phyloP scores from a whole-genome alignment of 2,888 invertebrate genomes.

The Heliothis peltigera region DNA sequence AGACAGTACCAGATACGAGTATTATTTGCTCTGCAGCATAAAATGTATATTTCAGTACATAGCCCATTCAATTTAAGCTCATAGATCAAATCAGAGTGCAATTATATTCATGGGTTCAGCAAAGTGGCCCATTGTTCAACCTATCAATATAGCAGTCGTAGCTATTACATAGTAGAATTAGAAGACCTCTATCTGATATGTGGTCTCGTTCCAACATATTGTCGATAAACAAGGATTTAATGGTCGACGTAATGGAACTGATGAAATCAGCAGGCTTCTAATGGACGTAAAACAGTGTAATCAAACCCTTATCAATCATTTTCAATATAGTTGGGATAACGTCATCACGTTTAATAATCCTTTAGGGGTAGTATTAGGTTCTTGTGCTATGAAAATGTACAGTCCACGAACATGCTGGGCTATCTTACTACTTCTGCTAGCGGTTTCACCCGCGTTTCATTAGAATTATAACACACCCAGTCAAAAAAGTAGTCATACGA shows the following conservation, averaged over 20 bases:
- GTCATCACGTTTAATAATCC: constrained; percentile 16
- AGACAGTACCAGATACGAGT: not conserved
- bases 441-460: too few species aligned
- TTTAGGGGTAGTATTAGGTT: not conserved
- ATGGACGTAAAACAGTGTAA: constrained; percentile 26
- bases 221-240: constrained; percentile 25
- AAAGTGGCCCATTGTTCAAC: constrained; percentile 45
- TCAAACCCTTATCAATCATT: constrained; percentile 49
- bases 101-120: constrained; percentile 37
- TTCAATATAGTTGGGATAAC: constrained; percentile 17
- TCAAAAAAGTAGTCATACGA: too few species aligned
- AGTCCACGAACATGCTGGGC: too few species aligned
- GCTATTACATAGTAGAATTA: constrained; percentile 22
- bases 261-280: constrained; percentile 41
- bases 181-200: constrained; percentile 16
- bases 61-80: constrained; percentile 14
- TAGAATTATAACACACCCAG: too few species aligned
- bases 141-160: constrained; percentile 30
- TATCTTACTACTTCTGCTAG: too few species aligned
- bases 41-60: constrained; percentile 21
- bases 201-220: constrained; percentile 26
- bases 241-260: constrained; percentile 19
- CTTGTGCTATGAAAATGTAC: not conserved
- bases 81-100: constrained; percentile 15
- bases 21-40: not conserved